phyloP scores from a whole-genome alignment of 2,888 invertebrate genomes.

The Caenorhabditis sp. region DNA sequence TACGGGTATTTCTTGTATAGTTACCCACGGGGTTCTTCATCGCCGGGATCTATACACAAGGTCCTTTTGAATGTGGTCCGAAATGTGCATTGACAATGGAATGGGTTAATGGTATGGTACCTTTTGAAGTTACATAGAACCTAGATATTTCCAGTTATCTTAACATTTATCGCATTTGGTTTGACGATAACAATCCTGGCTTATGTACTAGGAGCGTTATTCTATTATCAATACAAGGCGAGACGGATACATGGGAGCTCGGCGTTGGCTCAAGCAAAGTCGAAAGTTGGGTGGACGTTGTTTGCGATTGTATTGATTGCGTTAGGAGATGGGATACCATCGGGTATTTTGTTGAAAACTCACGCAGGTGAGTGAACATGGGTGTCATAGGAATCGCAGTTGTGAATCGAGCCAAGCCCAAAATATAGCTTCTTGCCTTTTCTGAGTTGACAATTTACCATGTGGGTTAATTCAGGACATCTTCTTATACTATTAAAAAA shows the following conservation, averaged over 20 bases:
- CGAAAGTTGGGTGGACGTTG: not conserved
- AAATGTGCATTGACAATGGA: not conserved
- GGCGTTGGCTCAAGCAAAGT: not conserved
- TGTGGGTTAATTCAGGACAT: too few relatives aligned
- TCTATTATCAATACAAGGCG: not conserved
- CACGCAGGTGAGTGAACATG: too few relatives aligned
- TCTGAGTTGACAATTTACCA: too few relatives aligned
- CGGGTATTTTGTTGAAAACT: too few relatives aligned
- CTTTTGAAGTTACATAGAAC: not conserved
- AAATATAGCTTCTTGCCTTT: too few relatives aligned
- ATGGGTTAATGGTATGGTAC: not conserved
- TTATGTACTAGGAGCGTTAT: not conserved
- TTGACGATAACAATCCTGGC: not conserved
- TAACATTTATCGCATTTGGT: not conserved
- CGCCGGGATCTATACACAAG: not conserved
- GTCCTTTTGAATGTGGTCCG: not conserved
- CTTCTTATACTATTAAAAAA: too few relatives aligned
- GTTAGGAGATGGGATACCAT: not conserved
- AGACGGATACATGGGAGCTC: not conserved
- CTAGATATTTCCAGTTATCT: not conserved
- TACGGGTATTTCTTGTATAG: not conserved
- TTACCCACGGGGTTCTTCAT: not conserved
- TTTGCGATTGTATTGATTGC: not conserved
- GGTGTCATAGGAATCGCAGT: too few relatives aligned
- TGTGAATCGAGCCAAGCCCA: too few relatives aligned